Conservation (phyloP, 2,888 invertebrate species). For the Tenthredo mesomela region DNA sequence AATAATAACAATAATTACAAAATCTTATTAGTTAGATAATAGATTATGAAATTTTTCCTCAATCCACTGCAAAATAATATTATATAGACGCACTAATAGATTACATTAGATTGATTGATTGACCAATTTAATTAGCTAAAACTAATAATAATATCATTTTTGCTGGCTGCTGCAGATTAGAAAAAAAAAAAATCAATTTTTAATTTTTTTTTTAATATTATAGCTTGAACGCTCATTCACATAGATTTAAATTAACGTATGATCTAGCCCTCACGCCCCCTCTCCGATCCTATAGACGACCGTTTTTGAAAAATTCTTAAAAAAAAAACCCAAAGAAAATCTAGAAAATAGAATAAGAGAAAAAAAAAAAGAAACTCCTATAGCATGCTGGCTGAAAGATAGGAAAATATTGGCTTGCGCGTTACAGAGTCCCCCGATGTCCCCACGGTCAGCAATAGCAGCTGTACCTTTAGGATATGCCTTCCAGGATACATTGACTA, state of each 20-base stretch:
- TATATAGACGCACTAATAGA: too few relatives aligned
- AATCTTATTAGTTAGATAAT: neutral
- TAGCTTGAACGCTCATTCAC: neutral
- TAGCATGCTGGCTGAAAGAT: slow-evolving; percentile 58
- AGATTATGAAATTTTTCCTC: neutral
- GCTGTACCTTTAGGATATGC: slow-evolving; percentile 69
- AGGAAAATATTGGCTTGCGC: slow-evolving; percentile 41
- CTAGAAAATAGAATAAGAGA: neutral
- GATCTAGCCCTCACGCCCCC: neutral
- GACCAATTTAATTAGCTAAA: too few relatives aligned
- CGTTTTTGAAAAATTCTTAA: neutral
- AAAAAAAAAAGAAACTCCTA: neutral
- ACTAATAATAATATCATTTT: too few relatives aligned
- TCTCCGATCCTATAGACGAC: neutral
- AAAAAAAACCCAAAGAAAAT: neutral
- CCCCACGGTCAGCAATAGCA: slow-evolving; percentile 69
- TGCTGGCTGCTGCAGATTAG: too few relatives aligned
- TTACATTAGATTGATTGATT: too few relatives aligned
- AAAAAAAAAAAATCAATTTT: too few relatives aligned
- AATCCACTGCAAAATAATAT: neutral
- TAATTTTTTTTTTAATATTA: too few relatives aligned
- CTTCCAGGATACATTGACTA: slow-evolving; percentile 48
- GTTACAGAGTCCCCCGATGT: slow-evolving; percentile 75
- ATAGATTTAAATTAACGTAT: neutral
- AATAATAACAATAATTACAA: neutral